phyloP scores from a whole-genome alignment of 1,140 invertebrate genomes.

The Drosophila elegans region DNA sequence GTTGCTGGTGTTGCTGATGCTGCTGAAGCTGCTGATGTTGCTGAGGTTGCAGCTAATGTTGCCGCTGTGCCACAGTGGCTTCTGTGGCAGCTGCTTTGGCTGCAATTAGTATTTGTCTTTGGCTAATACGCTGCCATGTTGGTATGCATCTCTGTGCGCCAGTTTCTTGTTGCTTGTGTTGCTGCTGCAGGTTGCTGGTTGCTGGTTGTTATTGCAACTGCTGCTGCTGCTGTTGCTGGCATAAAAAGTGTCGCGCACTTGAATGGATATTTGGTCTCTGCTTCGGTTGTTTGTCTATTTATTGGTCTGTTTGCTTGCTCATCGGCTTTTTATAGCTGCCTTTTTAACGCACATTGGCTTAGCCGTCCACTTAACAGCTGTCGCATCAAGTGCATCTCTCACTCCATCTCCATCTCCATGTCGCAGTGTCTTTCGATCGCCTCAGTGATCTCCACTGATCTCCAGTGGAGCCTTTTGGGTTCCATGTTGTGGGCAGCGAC shows the following conservation, averaged over 20 bases:
- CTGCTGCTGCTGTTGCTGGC: slow-evolving; percentile 23
- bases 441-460: not conserved
- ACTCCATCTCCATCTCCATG: slow-evolving; percentile 11
- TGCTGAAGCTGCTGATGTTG: slow-evolving; percentile 41
- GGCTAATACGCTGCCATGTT: slow-evolving; percentile 82
- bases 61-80: slow-evolving; percentile 30
- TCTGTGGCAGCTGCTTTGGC: slow-evolving; percentile 67
- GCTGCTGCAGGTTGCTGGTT: slow-evolving; percentile 33
- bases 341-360: slow-evolving; percentile 58
- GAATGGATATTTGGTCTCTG: slow-evolving; percentile 67
- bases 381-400: slow-evolving; percentile 48
- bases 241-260: slow-evolving; percentile 68
- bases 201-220: slow-evolving; percentile 17
- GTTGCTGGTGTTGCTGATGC: slow-evolving; percentile 45
- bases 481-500: slow-evolving; percentile 16
- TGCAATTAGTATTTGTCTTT: slow-evolving; percentile 84
- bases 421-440: not conserved
- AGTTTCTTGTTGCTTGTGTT: slow-evolving; percentile 49
- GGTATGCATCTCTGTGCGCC: slow-evolving; percentile 72
- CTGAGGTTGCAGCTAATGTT: slow-evolving; percentile 11
- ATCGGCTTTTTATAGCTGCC: slow-evolving; percentile 45
- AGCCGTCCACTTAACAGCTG: slow-evolving; percentile 74
- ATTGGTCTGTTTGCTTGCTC: slow-evolving; percentile 71
- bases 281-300: slow-evolving; percentile 78
- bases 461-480: slow-evolving; percentile 44